These are phyloP conservation scores for Drosophila oshimai DNA, from an alignment of 1,140 invertebrate genomes.

Conservation along the genomic window DNA sequence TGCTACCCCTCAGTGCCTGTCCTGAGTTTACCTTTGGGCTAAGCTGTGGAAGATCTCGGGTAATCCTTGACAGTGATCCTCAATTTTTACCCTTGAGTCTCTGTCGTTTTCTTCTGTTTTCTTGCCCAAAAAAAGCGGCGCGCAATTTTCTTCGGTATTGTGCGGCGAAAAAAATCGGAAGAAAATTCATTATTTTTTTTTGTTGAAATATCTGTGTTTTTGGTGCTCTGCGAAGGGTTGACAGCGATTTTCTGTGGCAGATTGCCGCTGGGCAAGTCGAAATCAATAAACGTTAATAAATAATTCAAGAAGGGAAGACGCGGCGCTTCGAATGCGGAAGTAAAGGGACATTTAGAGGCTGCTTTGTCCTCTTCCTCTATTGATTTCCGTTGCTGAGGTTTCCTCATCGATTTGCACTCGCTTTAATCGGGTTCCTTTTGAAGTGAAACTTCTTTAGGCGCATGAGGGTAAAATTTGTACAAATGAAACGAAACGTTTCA, in stretches of 20 bases:
- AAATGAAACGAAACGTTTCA: too few species aligned
- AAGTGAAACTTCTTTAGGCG: too few species aligned
- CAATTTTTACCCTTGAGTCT: constrained; percentile 79
- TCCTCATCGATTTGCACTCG: constrained; percentile 43
- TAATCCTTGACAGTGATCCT: constrained; percentile 77
- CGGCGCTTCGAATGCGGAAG: constrained; percentile 68
- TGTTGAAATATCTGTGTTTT: constrained; percentile 13
- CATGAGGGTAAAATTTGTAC: too few species aligned
- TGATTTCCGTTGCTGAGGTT: constrained; percentile 59
- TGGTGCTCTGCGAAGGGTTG: constrained; percentile 57
- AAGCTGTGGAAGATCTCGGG: constrained; percentile 78
- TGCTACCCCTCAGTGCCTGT: constrained; percentile 21
- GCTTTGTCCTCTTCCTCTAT: constrained; percentile 44
- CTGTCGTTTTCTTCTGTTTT: constrained; percentile 6
- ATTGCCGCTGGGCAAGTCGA: constrained; percentile 56
- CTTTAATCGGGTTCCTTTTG: constrained; percentile 19
- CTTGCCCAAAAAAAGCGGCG: constrained; percentile 44
- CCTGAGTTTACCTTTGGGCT: constrained; percentile 51
- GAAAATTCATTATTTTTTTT: constrained; percentile 72
- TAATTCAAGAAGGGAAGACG: constrained; percentile 32
- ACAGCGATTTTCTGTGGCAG: constrained; percentile 68
- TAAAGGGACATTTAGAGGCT: constrained; percentile 55
- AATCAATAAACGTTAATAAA: constrained; percentile 80
- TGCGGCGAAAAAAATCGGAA: constrained; percentile 45
- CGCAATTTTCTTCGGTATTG: constrained; percentile 57